Percentiles rank a stretch among this genome's conserved stretches.
Evolutionary conservation across 2,888 invertebrate species (phyloP).

Genomic region (Leptopterna dolabrata): DNA sequence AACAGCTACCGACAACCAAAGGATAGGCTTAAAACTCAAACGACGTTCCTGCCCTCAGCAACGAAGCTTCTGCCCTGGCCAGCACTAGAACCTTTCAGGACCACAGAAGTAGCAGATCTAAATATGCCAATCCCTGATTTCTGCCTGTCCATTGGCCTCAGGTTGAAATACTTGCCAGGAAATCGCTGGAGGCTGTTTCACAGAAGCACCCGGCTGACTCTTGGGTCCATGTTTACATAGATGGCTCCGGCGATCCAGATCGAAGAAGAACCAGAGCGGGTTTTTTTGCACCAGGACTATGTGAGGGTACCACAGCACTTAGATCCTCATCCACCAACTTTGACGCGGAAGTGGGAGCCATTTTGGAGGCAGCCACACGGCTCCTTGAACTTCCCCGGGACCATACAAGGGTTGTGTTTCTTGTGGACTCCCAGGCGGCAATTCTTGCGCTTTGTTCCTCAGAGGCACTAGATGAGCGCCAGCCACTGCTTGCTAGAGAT

Average conservation of each 20-base stretch:
- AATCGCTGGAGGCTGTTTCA: not conserved
- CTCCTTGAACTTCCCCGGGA: not conserved
- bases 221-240: not conserved
- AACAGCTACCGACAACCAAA: not conserved
- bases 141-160: not conserved
- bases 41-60: not conserved
- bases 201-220: not conserved
- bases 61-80: not conserved
- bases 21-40: not conserved
- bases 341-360: not conserved
- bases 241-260: not conserved
- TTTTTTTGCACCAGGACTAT: not conserved
- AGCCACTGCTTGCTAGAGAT: no score
- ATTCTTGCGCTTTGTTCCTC: not conserved
- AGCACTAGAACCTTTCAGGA: not conserved
- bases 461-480: no score
- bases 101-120: not conserved
- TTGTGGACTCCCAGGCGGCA: not conserved
- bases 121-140: not conserved
- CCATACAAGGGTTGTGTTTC: not conserved
- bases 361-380: not conserved
- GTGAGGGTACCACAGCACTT: not conserved
- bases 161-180: not conserved
- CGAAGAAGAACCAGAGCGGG: not conserved
- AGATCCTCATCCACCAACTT: not conserved